Percentiles rank a stretch among this genome's conserved stretches.
Conservation (phyloP, 2,888 invertebrate genomes). For the Capitulum mitella region DNA sequence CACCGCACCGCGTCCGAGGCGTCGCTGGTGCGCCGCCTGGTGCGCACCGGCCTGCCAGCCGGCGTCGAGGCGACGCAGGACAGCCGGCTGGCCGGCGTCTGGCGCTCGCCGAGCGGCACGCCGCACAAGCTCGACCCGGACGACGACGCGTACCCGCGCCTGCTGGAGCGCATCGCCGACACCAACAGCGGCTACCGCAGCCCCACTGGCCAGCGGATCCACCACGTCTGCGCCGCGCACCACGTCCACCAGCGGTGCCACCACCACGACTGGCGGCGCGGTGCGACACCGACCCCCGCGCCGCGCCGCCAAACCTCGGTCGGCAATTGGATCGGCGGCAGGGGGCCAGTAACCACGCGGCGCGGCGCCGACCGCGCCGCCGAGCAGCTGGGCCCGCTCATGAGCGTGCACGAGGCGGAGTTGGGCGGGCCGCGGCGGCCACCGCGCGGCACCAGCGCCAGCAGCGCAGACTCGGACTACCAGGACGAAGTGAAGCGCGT, state of each 20-base stretch:
- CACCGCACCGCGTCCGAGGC: neutral
- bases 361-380: neutral
- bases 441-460: neutral
- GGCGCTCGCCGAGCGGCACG: neutral
- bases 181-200: neutral
- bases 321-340: neutral
- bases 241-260: neutral
- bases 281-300: neutral
- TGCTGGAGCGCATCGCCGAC: neutral
- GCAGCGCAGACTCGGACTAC: neutral
- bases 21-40: neutral
- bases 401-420: neutral
- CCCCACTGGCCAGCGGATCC: neutral
- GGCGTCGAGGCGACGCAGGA: neutral
- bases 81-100: neutral
- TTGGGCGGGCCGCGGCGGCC: neutral
- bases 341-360: neutral
- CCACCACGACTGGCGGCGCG: slow-evolving; percentile 1
- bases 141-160: neutral
- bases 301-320: neutral
- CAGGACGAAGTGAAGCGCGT: neutral
- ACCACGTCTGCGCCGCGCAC: neutral
- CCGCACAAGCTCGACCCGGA: neutral
- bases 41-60: neutral
- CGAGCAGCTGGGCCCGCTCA: neutral